Percentiles rank a stretch among this genome's conserved stretches.
Conservation (phyloP, 2,797 vertebrate species). For the Cynopterus sphinx region DNA sequence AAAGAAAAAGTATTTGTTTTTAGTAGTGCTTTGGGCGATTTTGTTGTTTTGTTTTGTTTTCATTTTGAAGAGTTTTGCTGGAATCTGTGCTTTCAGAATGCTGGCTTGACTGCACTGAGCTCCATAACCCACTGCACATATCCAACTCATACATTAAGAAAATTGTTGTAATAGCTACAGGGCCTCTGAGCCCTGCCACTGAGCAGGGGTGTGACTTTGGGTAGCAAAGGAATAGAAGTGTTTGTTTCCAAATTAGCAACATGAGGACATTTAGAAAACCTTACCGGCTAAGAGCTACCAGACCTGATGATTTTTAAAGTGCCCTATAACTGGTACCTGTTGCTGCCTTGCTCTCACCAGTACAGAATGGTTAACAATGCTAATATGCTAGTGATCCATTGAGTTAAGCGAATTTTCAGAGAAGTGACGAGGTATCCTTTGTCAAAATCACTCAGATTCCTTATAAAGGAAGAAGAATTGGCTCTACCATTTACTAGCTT, state of each 20-base stretch:
- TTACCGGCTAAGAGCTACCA: not conserved
- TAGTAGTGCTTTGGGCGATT: not conserved
- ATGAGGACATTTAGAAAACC: not conserved
- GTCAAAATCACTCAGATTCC: not conserved
- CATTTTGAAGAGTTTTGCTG: not conserved
- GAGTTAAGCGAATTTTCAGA: not conserved
- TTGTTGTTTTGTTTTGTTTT: not conserved
- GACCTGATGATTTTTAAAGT: accelerated
- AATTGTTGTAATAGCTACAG: accelerated
- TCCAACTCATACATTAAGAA: not conserved
- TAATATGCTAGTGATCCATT: not conserved
- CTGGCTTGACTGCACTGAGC: not conserved
- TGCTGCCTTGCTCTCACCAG: not conserved
- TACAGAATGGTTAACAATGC: not conserved
- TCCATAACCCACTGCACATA: accelerated
- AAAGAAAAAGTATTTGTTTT: not conserved
- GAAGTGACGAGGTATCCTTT: not conserved
- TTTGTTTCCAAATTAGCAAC: not conserved
- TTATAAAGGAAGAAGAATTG: not conserved
- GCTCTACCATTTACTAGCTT: not conserved
- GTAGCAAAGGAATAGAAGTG: not conserved
- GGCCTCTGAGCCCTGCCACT: not conserved
- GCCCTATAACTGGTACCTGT: not conserved
- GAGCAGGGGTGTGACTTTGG: not conserved
- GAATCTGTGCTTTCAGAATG: not conserved